These are phyloP conservation scores for Macrobrachium nipponense DNA, from an alignment of 1,140 invertebrate genomes.

Conservation along the genomic window DNA sequence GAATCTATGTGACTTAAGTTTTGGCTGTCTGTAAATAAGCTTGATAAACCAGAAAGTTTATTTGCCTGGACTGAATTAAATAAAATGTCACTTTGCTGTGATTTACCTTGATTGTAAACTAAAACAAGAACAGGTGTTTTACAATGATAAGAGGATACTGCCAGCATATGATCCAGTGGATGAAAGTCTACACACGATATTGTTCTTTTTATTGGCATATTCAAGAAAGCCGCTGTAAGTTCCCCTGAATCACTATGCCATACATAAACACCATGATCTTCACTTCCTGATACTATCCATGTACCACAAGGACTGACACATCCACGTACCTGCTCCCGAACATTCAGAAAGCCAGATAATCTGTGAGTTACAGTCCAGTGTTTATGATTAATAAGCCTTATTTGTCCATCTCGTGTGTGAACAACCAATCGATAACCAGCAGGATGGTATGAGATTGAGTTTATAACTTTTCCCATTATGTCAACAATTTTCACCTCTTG, in stretches of 20 bases:
- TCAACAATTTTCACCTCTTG: slow-evolving; percentile 42
- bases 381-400: slow-evolving; percentile 41
- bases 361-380: slow-evolving; percentile 55
- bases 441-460: slow-evolving; percentile 32
- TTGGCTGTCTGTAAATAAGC: slow-evolving; percentile 19
- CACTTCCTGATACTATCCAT: slow-evolving; percentile 47
- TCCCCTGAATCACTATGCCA: slow-evolving; percentile 56
- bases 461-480: slow-evolving; percentile 37
- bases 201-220: slow-evolving; percentile 35
- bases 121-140: slow-evolving; percentile 48
- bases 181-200: slow-evolving; percentile 54
- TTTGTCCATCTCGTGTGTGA: slow-evolving; percentile 48
- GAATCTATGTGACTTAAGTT: background rate
- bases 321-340: slow-evolving; percentile 43
- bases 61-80: slow-evolving; percentile 26
- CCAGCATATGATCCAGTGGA: slow-evolving; percentile 48
- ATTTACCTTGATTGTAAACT: slow-evolving; percentile 11
- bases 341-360: slow-evolving; percentile 36
- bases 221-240: slow-evolving; percentile 17
- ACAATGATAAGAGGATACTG: slow-evolving; percentile 30
- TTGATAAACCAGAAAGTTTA: background rate
- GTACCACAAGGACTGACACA: slow-evolving; percentile 54
- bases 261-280: slow-evolving; percentile 45
- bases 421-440: slow-evolving; percentile 44
- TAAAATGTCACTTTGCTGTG: slow-evolving; percentile 2